A percentile compares a stretch with the other conserved stretches of the same genome.
Evolutionary conservation across 2,797 vertebrate species (phyloP).

Genomic region (Poecilia velifera): DNA sequence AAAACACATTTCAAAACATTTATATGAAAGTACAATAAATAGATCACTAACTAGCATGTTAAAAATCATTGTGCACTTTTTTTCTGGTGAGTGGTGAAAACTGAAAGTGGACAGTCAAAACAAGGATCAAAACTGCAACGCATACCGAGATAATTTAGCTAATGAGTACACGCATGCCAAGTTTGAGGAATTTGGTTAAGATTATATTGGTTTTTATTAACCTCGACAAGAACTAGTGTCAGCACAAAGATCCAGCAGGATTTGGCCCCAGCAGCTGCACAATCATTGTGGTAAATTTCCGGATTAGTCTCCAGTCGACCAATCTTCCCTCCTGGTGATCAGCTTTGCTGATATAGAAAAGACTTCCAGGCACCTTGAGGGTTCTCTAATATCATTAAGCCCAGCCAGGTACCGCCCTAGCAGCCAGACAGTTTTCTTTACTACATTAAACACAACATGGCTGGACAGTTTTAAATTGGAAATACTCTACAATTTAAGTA

Average conservation of each 20-base stretch:
- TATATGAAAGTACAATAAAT: background rate
- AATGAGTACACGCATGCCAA: background rate
- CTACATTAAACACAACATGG: slow-evolving; percentile 66
- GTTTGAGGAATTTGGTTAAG: slow-evolving; percentile 36
- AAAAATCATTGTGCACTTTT: slow-evolving; percentile 7
- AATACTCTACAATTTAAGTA: slow-evolving; percentile 60
- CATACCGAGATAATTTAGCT: slow-evolving; percentile 23
- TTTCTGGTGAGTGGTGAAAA: slow-evolving; percentile 2
- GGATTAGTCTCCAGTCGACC: slow-evolving; percentile 47
- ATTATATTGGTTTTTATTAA: slow-evolving; percentile 53
- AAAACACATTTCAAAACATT: background rate
- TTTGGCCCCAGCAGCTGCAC: slow-evolving; percentile 56
- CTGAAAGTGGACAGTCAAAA: background rate
- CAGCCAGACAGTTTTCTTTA: slow-evolving; percentile 54
- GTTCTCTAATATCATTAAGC: slow-evolving; percentile 63
- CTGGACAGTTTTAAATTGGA: slow-evolving; percentile 74
- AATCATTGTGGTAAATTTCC: slow-evolving; percentile 62
- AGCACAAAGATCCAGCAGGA: slow-evolving; percentile 37
- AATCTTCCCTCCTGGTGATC: slow-evolving; percentile 52
- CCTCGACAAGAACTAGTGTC: slow-evolving; percentile 44
- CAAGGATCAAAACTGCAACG: slow-evolving; percentile 11
- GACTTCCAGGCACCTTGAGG: slow-evolving; percentile 55
- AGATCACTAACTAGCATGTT: slow-evolving; percentile 22
- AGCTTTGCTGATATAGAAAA: slow-evolving; percentile 55
- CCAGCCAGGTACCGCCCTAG: slow-evolving; percentile 59